A percentile compares a stretch with the other conserved stretches of the same genome.
These are phyloP conservation scores for Pogona vitticeps DNA, from an alignment of 2,113 vertebrate species.

Conservation along the genomic window DNA sequence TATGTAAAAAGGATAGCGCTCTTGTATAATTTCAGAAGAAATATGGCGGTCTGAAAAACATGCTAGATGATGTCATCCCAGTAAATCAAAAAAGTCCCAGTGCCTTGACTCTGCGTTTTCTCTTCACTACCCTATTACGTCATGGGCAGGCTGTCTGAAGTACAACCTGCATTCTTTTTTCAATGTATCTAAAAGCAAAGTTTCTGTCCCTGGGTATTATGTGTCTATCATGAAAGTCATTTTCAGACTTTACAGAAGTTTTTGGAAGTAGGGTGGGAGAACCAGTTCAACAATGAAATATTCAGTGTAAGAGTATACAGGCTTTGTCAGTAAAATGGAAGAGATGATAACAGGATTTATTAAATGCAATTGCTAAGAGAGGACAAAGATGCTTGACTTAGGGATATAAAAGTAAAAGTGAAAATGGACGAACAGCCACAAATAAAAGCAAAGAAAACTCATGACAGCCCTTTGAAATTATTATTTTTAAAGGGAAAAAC, in stretches of 20 bases:
- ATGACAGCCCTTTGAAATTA: background rate
- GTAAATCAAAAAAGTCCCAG: background rate
- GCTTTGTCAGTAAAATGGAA: background rate
- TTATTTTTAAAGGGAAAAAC: background rate
- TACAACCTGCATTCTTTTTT: background rate
- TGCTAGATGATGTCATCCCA: background rate
- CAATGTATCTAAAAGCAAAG: background rate
- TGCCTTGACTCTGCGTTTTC: background rate
- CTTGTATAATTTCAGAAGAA: background rate
- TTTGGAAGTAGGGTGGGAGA: background rate
- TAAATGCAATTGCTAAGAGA: background rate
- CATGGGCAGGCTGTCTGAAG: background rate
- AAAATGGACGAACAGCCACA: background rate
- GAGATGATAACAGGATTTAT: conserved; percentile 8
- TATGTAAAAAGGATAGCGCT: no score
- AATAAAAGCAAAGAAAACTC: fast-evolving
- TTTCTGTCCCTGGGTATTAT: background rate
- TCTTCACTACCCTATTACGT: background rate
- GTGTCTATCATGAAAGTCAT: background rate
- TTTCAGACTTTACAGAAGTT: background rate
- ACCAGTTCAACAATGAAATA: background rate
- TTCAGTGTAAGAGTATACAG: background rate
- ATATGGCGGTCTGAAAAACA: background rate
- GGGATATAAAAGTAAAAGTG: background rate
- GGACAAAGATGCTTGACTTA: background rate